Conservation (phyloP, 2,797 vertebrate species). For the Cygnus olor region DNA sequence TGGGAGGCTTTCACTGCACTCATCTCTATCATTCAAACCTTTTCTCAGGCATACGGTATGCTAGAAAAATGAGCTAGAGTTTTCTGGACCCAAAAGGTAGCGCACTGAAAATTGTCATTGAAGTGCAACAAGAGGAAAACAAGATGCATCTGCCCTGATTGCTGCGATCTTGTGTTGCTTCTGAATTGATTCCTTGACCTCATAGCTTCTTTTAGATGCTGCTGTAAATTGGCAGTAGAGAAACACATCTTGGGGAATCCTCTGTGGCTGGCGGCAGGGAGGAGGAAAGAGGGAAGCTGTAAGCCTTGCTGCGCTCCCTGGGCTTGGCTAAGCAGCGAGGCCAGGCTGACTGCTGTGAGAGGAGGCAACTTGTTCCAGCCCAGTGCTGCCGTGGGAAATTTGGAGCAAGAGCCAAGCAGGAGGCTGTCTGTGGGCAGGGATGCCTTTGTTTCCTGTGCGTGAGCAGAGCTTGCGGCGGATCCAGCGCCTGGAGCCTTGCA, state of each 20-base stretch:
- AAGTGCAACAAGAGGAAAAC: not conserved
- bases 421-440: not conserved
- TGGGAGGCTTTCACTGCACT: not conserved
- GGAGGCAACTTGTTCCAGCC: not conserved
- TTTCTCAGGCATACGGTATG: not conserved
- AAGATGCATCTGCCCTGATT: not conserved
- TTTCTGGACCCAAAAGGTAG: not conserved
- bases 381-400: not conserved
- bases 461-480: not conserved
- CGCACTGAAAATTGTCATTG: not conserved
- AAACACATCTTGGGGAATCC: not conserved
- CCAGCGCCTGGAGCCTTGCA: not conserved
- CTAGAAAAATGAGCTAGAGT: not conserved
- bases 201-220: not conserved
- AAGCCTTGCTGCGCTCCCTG: not conserved
- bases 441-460: not conserved
- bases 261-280: not conserved
- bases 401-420: not conserved
- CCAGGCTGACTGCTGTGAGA: not conserved
- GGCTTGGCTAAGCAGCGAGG: not conserved
- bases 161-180: not conserved
- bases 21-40: not conserved
- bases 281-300: not conserved
- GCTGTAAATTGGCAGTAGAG: not conserved
- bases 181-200: slow-evolving; percentile 3